A percentile compares a stretch with the other conserved stretches of the same genome.
Evolutionary conservation across 2,797 vertebrate genomes (phyloP).

Genomic region (Sorex maritimensis): DNA sequence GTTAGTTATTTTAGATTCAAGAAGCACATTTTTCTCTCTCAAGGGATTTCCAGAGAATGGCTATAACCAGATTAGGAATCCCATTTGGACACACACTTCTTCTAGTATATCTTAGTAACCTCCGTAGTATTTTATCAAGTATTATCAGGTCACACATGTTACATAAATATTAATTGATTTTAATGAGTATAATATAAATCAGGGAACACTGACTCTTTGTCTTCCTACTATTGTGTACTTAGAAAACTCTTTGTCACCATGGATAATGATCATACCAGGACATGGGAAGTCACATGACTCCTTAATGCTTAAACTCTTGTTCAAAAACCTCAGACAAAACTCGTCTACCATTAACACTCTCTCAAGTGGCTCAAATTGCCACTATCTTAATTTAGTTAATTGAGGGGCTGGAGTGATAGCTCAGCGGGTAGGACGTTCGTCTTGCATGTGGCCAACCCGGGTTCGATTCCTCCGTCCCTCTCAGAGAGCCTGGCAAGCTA

Average conservation of each 20-base stretch:
- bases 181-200: neutral
- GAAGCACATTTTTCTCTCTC: constrained; percentile 26
- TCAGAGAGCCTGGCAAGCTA: too few relatives aligned
- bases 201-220: neutral
- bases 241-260: neutral
- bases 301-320: neutral
- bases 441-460: too few relatives aligned
- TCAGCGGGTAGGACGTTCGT: too few relatives aligned
- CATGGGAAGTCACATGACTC: neutral
- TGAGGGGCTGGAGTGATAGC: too few relatives aligned
- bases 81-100: neutral
- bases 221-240: neutral
- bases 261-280: neutral
- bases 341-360: neutral
- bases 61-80: constrained; percentile 17
- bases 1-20: constrained; percentile 34
- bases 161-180: neutral
- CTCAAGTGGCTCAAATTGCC: neutral
- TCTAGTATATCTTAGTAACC: neutral
- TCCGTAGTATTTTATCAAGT: neutral
- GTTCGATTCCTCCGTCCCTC: too few relatives aligned
- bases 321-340: neutral
- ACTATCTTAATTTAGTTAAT: neutral
- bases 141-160: neutral
- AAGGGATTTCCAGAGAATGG: neutral